Base-by-base conservation (phyloP, 2,888 invertebrate genomes). In the Lobophora halterata region DNA sequence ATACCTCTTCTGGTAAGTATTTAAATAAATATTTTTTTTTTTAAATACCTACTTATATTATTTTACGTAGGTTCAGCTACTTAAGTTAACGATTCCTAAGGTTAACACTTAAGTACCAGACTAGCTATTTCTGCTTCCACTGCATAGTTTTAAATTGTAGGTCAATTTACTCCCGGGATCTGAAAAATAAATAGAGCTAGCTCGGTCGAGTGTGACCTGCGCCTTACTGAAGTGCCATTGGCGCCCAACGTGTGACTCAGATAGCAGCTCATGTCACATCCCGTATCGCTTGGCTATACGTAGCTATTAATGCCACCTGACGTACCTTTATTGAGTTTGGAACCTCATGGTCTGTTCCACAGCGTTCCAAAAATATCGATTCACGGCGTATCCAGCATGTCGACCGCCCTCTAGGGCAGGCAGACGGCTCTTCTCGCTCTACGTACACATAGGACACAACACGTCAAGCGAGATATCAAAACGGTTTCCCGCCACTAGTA, bases 401-500 rank as follows among this genome's bases (percentile, higher is more conserved):
- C 85, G 82, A 79, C 78, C 81, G 81, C 81, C 83, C 83, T 81
- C 77, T 76, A 74, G 81, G 79, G 81, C 82, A 79, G 79, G 80
- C 82, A 80, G 81, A 80, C 83, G 71, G 82, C 72, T 79, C 72
- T 76, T 78, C 82, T 74, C 81, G 68, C 77, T 82, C 81, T 83
- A 81, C 65, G 72, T 76, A 82, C 82, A 86, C 85, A 85, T 82
- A 86, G 75, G 71, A 82, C 82, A 83, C 83, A 77, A 81, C 86
- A 87, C 83, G 86, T 82, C 86, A 85, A 76, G 77, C 77, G 76
- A 81, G 83, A 81, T 83, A 83, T 82, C 78, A 80, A 76, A 85
- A 82, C 80, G 74, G 79, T 86, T 87, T 87, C 87, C 87, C 87
- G 87, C 87, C 87, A 87, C 87, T 82, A 78, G 71, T 79, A 77